Evolutionary conservation across 37 sponge, comb jelly and placozoan species (phyloP).

Genomic region (Tethya wilhelma): DNA sequence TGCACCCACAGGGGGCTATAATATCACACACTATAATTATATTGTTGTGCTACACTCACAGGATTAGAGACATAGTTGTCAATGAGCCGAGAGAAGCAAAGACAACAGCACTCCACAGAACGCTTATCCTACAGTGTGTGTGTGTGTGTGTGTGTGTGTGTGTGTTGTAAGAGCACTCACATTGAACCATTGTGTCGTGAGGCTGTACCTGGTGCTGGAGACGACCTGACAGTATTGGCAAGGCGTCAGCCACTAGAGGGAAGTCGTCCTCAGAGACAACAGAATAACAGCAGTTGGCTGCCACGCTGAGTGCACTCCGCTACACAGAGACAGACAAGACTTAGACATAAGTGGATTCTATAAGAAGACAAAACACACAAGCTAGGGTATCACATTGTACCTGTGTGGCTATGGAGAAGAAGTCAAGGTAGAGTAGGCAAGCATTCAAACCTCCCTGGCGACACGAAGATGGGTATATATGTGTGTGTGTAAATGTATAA

Average conservation of each 20-base stretch:
- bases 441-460: constrained; percentile 89
- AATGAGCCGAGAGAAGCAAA: constrained; percentile 82
- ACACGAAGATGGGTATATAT: background rate
- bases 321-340: constrained; percentile 10
- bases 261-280: constrained; percentile 83
- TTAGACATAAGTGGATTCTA: background rate
- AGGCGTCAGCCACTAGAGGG: constrained; percentile 66
- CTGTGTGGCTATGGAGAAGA: constrained; percentile 93
- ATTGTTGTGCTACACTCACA: constrained; percentile 18
- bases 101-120: constrained; percentile 88
- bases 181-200: too few relatives aligned
- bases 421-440: constrained; percentile 91
- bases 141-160: too few relatives aligned
- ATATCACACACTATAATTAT: background rate
- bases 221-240: constrained; percentile 75
- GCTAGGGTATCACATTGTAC: constrained; percentile 36
- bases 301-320: constrained; percentile 85
- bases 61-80: constrained; percentile 61
- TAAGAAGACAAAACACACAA: background rate
- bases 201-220: constrained; percentile 91
- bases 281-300: constrained; percentile 92
- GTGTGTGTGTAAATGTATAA: background rate
- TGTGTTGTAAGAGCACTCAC: too few relatives aligned
- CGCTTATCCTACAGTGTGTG: constrained; percentile 93
- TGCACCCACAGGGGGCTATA: background rate